Evolutionary conservation across 2,888 invertebrate genomes (phyloP), one percentile per base, ranked within the genome.

Genomic region (Troglohyphantes excavatus): DNA sequence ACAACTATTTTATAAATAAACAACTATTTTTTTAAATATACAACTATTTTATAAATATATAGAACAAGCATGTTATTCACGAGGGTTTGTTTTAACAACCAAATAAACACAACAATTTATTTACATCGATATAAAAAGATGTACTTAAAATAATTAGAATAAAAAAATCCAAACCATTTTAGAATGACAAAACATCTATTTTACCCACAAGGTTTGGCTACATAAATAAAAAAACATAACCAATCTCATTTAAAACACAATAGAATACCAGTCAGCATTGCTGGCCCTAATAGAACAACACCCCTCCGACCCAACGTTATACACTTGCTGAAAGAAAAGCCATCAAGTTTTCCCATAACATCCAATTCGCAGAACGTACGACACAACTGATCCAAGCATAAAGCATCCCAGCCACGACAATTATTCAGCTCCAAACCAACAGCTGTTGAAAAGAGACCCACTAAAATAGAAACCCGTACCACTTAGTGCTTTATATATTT

Each of bases 401-500:
- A 81, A 81, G 46, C 53, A 81, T 81, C 67, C 43, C 9, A 46
- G 81, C 68, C 43, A 81, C 82, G 82, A 72, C 82, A 82, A 82
- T 82, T 82, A 82, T 82, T 82, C 82, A 72, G 82, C 33, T 29
- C 72, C 82, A n/a, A 82, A 82, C 82, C 82, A 82, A 82, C 82
- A 82, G 82, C 82, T 82, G 82, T 72, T 82, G 82, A 82, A 82
- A 82, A 33, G 82, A 33, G 70, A 82, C 68, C 26, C 23, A 72
- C 82, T 33, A 82, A 82, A 82, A 82, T 82, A 82, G 82, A 82
- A 82, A 61, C 81, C 81, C 33, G 81, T 72, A 72, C 82, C 82
- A 82, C 82, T 82, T 82, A 82, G 70, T 82, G 82, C 82, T 82
- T 82, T 82, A 82, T 82, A 82, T 82, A 82, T 82, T 82, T 82